Evolutionary conservation across 2,888 invertebrate genomes (phyloP), one percentile per base, ranked within the genome.

Genomic region (Ormyrus pomaceus): DNA sequence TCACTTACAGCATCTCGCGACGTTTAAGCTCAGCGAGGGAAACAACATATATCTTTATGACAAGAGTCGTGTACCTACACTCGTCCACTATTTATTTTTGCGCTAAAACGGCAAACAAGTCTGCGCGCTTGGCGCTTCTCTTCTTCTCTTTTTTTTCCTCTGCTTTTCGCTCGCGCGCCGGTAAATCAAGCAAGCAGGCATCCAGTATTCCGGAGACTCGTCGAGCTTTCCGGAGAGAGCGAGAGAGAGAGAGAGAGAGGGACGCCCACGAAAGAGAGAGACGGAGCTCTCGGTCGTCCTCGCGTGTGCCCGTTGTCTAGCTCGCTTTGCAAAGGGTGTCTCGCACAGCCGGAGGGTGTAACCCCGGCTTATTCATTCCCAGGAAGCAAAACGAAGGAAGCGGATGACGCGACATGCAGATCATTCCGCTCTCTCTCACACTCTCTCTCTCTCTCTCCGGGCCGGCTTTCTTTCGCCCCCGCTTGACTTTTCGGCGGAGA

Each of bases 321-420:
- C 83, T 82, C 73, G 73, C 66, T 72, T 85, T 50, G 58, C 82
- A 83, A 85, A 88, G 88, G 87, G 87, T 87, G 88, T 88, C 88
- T 87, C 87, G 83, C 83, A 85, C 84, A 86, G 84, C 85, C 86
- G 85, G 86, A 88, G 88, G 89, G 88, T 87, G 87, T 87, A 88
- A 87, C 88, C 87, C 87, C 86, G 86, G 87, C 87, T 89, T 89
- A 89, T 89, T 89, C 89, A 89, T 87, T 87, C 87, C 84, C 88
- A 87, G 89, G 89, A 89, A 89, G 86, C 86, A 85, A 86, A 86
- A 85, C 86, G 86, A 87, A 89, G 87, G 87, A 89, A 87, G 83
- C 85, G 86, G 86, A 86, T 84, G 86, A 84, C 84, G 84, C 85
- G 84, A 85, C 84, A 82, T 83, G 83, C 83, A 83, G 84, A 86